phyloP scores from a whole-genome alignment of 1,140 invertebrate species.

The Hetaerina americana region DNA sequence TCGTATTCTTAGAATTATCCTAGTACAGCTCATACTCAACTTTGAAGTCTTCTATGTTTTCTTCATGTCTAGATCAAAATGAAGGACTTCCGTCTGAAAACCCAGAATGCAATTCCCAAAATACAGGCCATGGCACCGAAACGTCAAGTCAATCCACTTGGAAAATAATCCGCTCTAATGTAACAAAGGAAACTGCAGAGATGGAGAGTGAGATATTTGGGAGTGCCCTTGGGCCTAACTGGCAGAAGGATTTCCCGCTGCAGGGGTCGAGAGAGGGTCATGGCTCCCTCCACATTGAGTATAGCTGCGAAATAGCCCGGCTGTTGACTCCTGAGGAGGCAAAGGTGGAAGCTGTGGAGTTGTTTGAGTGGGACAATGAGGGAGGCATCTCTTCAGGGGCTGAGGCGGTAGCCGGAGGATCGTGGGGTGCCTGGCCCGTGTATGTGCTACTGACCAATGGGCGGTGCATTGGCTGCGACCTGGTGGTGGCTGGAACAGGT shows the following conservation, averaged over 20 bases:
- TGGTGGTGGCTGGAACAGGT: constrained; percentile 91
- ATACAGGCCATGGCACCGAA: no score
- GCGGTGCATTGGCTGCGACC: constrained; percentile 67
- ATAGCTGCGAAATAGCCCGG: constrained; percentile 52
- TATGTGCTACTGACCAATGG: constrained; percentile 63
- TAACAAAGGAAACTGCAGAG: constrained; percentile 27
- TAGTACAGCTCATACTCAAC: no score
- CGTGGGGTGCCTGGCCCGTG: constrained; percentile 64
- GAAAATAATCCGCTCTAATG: constrained; percentile 55
- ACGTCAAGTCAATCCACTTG: constrained; percentile 27
- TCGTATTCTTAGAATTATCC: no score
- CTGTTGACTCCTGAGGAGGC: constrained; percentile 27
- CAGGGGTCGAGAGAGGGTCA: constrained; percentile 32
- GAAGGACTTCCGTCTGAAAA: no score
- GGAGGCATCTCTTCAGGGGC: no score
- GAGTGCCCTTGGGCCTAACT: constrained; percentile 89
- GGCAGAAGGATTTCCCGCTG: constrained; percentile 63
- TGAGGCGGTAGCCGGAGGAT: no score
- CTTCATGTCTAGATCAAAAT: no score
- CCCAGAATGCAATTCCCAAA: no score
- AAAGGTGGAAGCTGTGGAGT: constrained; percentile 16
- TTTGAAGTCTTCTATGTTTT: no score
- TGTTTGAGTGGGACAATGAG: no score
- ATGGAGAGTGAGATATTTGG: constrained; percentile 38
- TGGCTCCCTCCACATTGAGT: constrained; percentile 40